These are phyloP conservation scores for Malachius bipustulatus DNA, from an alignment of 2,888 invertebrate genomes.

Conservation along the genomic window DNA sequence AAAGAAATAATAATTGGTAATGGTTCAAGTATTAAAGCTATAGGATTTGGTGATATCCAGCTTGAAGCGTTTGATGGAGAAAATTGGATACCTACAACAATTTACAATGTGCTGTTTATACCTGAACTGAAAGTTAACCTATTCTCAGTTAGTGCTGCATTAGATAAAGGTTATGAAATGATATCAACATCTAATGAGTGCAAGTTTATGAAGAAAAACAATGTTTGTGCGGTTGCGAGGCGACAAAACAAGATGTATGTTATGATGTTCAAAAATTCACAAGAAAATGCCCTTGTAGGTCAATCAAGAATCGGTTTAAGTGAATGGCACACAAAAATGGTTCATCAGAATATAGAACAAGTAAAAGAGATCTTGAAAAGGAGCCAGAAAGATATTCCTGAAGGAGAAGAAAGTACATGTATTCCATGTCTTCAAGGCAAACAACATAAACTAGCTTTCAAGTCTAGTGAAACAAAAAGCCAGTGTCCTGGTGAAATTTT, in stretches of 20 bases:
- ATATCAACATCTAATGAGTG: too few relatives aligned
- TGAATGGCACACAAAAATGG: conserved; percentile 10
- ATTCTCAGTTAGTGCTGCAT: neutral
- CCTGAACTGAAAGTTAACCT: neutral
- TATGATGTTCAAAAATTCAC: too few relatives aligned
- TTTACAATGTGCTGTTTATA: neutral
- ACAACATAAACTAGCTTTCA: too few relatives aligned
- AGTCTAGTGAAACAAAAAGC: too few relatives aligned
- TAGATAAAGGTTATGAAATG: conserved; percentile 1
- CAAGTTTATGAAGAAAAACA: too few relatives aligned
- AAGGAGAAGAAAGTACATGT: conserved; percentile 8
- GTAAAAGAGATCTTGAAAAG: conserved; percentile 7
- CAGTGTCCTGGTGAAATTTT: conserved; percentile 12
- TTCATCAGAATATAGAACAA: conserved; percentile 10
- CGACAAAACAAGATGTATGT: too few relatives aligned
- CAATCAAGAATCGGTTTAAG: too few relatives aligned
- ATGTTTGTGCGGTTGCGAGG: too few relatives aligned
- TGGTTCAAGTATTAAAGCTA: neutral
- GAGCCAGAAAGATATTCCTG: conserved; percentile 9
- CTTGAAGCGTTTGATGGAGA: neutral
- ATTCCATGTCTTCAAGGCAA: too few relatives aligned
- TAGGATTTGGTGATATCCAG: neutral
- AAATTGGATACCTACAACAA: neutral
- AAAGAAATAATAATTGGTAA: neutral
- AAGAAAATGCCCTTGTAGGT: too few relatives aligned